Conservation (phyloP, 2,113 vertebrate genomes). For the Ellobius talpinus region DNA sequence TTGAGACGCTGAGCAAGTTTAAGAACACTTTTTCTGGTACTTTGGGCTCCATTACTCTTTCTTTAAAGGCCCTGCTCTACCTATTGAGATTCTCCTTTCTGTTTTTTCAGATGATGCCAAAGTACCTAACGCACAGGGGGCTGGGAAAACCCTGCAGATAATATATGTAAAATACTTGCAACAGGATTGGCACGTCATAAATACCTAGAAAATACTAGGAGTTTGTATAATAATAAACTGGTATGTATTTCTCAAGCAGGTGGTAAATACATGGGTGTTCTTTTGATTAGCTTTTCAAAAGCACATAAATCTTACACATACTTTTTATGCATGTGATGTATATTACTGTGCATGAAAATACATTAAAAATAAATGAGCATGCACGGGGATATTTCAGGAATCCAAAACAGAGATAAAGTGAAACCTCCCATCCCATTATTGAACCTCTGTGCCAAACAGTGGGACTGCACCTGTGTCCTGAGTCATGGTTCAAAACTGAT, state of each 20-base stretch:
- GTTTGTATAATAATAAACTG: slow-evolving; percentile 45
- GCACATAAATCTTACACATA: slow-evolving; percentile 28
- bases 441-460: not conserved
- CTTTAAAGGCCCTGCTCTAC: no score
- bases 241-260: not conserved
- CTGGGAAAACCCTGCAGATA: not conserved
- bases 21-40: not conserved
- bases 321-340: slow-evolving; percentile 42
- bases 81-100: not conserved
- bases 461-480: not conserved
- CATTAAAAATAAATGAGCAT: slow-evolving; percentile 61
- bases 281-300: slow-evolving; percentile 60
- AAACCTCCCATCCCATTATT: not conserved
- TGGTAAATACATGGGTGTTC: slow-evolving; percentile 3
- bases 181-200: not conserved
- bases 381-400: slow-evolving; percentile 54
- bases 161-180: not conserved
- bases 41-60: no score
- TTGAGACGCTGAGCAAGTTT: not conserved
- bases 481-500: not conserved
- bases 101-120: not conserved
- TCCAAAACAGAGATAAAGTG: not conserved
- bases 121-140: not conserved
- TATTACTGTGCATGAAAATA: slow-evolving; percentile 1
- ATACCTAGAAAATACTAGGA: slow-evolving; percentile 24